These are phyloP conservation scores for Oxyruncus cristatus DNA, from an alignment of 2,113 vertebrate genomes.

Conservation along the genomic window DNA sequence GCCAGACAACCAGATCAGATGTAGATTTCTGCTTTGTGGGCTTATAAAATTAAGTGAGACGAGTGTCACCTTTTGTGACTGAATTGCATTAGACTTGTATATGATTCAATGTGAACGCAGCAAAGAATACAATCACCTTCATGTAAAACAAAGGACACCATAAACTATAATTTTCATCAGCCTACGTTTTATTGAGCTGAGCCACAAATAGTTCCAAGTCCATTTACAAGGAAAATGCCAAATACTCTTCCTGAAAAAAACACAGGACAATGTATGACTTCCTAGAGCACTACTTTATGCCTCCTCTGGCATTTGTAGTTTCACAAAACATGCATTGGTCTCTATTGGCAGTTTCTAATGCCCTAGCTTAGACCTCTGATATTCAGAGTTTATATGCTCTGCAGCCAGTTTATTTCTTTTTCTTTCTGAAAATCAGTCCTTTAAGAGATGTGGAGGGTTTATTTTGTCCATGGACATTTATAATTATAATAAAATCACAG, in stretches of 20 bases:
- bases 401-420: neutral
- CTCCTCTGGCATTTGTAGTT: neutral
- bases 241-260: neutral
- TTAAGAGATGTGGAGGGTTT: neutral
- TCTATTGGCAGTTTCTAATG: neutral
- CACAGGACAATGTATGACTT: neutral
- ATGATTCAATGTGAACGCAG: neutral
- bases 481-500: neutral
- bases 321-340: neutral
- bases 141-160: neutral
- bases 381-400: neutral
- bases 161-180: neutral
- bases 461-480: neutral
- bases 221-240: neutral
- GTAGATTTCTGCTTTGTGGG: neutral
- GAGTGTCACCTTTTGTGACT: neutral
- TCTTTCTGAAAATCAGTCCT: neutral
- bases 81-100: neutral
- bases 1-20: slow-evolving; percentile 5
- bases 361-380: neutral
- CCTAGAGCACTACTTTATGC: neutral
- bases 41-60: neutral
- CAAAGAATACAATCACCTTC: neutral
- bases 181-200: neutral
- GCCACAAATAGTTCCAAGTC: neutral